Evolutionary conservation across 2,113 vertebrate species (phyloP).

Genomic region (Triplophysa tibetana): DNA sequence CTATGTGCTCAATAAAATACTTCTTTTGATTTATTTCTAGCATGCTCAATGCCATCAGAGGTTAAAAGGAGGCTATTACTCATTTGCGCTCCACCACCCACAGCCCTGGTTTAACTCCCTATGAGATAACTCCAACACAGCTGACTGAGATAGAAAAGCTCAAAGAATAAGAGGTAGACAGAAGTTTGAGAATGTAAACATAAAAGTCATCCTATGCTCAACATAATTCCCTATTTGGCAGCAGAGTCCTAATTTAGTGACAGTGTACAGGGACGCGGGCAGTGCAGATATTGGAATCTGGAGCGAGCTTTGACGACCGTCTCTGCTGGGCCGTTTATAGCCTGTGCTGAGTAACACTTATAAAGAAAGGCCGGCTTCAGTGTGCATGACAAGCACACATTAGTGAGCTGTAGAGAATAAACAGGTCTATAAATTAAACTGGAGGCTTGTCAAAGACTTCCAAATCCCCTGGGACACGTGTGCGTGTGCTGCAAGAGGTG

Average conservation of each 20-base stretch:
- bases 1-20: too few relatives aligned
- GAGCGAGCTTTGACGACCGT: not conserved
- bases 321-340: not conserved
- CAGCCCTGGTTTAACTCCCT: not conserved
- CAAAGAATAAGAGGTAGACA: not conserved
- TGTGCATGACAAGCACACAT: constrained; percentile 44
- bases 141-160: constrained; percentile 9
- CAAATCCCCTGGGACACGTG: not conserved
- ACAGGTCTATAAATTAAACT: constrained; percentile 48
- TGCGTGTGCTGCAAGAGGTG: constrained; percentile 3
- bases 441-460: not conserved
- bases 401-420: constrained; percentile 46
- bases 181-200: constrained; percentile 26
- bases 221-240: constrained; percentile 37
- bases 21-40: too few relatives aligned
- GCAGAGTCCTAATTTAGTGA: constrained; percentile 16
- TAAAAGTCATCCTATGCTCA: constrained; percentile 3
- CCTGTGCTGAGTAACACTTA: constrained; percentile 25
- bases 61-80: too few relatives aligned
- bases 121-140: constrained; percentile 2
- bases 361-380: not conserved
- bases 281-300: not conserved
- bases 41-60: too few relatives aligned
- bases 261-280: not conserved
- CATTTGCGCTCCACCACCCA: too few relatives aligned